These are phyloP conservation scores for Cynocephalus volans DNA, from an alignment of 2,113 vertebrate genomes.

Conservation along the genomic window DNA sequence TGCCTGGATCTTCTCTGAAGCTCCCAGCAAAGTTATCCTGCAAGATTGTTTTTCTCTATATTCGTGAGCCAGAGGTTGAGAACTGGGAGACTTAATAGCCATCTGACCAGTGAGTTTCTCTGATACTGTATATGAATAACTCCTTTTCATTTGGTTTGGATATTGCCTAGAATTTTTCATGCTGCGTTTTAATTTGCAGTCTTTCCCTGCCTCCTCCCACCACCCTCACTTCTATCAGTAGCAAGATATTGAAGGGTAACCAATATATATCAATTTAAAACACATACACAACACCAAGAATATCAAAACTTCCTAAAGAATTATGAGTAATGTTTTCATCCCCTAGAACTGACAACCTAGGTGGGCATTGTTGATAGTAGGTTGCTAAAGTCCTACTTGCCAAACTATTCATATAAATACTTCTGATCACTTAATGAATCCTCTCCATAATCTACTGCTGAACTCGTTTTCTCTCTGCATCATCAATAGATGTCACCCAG, in stretches of 20 bases:
- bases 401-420: neutral
- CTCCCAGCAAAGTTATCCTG: constrained; percentile 36
- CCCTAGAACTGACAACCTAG: neutral
- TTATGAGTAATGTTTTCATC: constrained; percentile 43
- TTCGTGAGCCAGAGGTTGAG: constrained; percentile 79
- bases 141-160: constrained; percentile 80
- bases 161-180: constrained; percentile 78
- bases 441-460: neutral
- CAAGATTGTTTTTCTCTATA: constrained; percentile 62
- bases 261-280: neutral
- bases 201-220: constrained; percentile 53
- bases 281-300: neutral
- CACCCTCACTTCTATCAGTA: neutral
- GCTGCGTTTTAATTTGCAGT: constrained; percentile 67
- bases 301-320: constrained; percentile 66
- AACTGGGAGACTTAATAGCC: constrained; percentile 74
- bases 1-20: constrained; percentile 59
- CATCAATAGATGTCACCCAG: neutral
- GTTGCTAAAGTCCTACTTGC: neutral
- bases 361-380: neutral
- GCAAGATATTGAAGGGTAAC: constrained; percentile 8
- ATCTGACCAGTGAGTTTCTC: constrained; percentile 77
- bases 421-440: constrained; percentile 20
- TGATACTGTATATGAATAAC: constrained; percentile 66
- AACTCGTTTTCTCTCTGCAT: neutral